Conservation (phyloP, 2,113 vertebrate genomes). For the Ifrita kowaldi region DNA sequence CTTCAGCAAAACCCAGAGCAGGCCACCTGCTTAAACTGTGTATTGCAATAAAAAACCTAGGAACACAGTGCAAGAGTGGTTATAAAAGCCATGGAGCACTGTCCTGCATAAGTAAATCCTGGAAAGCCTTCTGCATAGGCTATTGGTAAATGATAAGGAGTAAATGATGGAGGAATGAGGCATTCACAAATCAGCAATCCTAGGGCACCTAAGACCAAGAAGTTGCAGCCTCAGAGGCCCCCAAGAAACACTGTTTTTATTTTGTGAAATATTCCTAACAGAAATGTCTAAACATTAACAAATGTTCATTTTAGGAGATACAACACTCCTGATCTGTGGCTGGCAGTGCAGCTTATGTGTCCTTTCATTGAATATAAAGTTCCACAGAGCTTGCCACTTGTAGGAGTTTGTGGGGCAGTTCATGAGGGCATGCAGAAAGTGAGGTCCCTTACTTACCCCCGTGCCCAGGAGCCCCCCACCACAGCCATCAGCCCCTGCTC, state of each 20-base stretch:
- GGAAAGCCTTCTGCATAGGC: background rate
- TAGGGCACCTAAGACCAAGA: background rate
- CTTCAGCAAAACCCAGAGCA: background rate
- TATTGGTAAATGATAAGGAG: background rate
- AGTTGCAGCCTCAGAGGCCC: background rate
- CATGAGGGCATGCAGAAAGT: background rate
- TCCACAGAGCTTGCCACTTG: background rate
- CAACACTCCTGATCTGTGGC: background rate
- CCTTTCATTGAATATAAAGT: background rate
- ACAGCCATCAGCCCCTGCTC: background rate
- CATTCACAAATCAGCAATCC: background rate
- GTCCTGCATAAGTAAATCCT: background rate
- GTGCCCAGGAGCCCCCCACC: too few species aligned
- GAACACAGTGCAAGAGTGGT: background rate
- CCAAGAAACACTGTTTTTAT: background rate
- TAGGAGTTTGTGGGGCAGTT: background rate
- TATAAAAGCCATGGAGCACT: background rate
- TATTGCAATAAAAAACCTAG: background rate
- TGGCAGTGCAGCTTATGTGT: background rate
- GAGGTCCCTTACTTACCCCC: fast-evolving
- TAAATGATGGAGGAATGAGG: background rate
- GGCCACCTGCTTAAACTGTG: background rate
- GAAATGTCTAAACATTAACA: background rate
- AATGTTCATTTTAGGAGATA: background rate
- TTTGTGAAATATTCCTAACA: background rate